phyloP scores from a whole-genome alignment of 2,888 invertebrate genomes.

The Conomelus anceps region DNA sequence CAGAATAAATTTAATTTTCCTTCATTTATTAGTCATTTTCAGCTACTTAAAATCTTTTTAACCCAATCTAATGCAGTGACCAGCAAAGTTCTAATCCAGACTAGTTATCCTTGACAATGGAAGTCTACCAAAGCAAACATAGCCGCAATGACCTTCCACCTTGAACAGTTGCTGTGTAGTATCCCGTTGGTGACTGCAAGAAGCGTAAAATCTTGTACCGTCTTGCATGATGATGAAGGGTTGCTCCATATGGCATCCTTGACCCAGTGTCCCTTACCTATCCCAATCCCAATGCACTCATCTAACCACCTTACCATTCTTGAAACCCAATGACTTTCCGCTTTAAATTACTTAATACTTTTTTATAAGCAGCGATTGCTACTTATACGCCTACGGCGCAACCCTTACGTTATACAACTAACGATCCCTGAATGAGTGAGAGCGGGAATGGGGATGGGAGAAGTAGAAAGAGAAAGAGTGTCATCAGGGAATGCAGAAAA shows the following conservation, averaged over 20 bases:
- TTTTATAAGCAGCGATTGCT: background rate
- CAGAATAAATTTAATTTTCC: too few relatives aligned
- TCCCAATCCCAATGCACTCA: background rate
- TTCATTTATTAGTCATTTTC: too few relatives aligned
- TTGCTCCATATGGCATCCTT: background rate
- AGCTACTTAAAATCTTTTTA: too few relatives aligned
- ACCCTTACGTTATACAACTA: background rate
- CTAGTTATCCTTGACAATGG: background rate
- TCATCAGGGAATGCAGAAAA: background rate
- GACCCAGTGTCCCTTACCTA: background rate
- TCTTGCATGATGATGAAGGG: background rate
- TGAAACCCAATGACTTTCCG: conserved; percentile 1
- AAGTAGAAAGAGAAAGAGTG: background rate
- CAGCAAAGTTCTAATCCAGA: background rate
- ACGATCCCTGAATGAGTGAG: background rate
- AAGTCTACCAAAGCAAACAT: background rate
- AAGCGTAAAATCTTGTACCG: background rate
- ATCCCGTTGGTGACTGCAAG: background rate
- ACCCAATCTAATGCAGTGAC: too few relatives aligned
- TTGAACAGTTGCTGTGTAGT: background rate
- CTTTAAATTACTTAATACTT: conserved; percentile 12
- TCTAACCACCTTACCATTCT: background rate
- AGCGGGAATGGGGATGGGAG: background rate
- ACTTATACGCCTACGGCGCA: background rate
- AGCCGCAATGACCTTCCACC: background rate